Evolutionary conservation across 2,888 invertebrate species (phyloP).

Genomic region (Cheilosia pagana): DNA sequence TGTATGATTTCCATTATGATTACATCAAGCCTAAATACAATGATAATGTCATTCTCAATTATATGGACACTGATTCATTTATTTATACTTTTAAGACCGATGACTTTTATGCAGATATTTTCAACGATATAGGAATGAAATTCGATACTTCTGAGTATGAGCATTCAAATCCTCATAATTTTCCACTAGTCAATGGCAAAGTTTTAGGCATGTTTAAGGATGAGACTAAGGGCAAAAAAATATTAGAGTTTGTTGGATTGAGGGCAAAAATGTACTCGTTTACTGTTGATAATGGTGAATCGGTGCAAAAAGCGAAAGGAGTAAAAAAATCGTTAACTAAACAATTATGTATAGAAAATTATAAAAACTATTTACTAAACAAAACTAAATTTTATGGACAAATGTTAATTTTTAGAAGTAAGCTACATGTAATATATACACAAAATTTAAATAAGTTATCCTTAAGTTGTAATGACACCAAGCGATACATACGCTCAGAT

Average conservation of each 20-base stretch:
- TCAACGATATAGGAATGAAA: background rate
- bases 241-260: background rate
- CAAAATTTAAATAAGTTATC: too few relatives aligned
- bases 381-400: too few relatives aligned
- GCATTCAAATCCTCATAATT: background rate
- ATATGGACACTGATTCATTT: background rate
- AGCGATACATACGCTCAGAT: too few relatives aligned
- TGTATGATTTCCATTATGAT: background rate
- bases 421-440: too few relatives aligned
- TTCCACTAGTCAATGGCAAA: background rate
- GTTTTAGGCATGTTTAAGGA: background rate
- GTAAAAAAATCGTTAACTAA: too few relatives aligned
- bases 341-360: too few relatives aligned
- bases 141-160: background rate
- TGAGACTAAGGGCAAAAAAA: background rate
- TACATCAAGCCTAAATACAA: background rate
- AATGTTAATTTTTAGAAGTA: too few relatives aligned
- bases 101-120: background rate
- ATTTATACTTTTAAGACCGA: background rate
- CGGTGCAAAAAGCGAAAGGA: conserved; percentile 12
- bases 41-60: background rate
- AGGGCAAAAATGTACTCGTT: background rate
- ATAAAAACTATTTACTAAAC: too few relatives aligned
- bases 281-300: background rate
- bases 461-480: too few relatives aligned